Conservation (phyloP, 2,113 vertebrate genomes). For the Polypterus senegalus region DNA sequence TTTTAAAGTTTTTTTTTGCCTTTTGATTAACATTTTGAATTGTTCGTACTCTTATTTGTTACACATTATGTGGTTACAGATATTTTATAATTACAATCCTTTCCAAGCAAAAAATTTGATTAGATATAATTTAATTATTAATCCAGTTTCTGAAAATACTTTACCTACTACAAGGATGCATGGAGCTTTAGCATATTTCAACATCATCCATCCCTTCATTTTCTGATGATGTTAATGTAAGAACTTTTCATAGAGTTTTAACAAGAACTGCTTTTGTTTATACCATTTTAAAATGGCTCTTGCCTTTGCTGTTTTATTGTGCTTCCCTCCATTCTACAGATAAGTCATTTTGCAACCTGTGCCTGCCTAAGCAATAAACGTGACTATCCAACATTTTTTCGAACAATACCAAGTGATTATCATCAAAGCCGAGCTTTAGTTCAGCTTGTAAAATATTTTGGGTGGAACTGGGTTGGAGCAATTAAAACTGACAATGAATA, state of each 20-base stretch:
- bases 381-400: constrained; percentile 1
- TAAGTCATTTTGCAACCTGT: constrained; percentile 5
- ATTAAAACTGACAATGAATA: constrained; percentile 8
- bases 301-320: background rate
- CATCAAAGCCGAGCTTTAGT: background rate
- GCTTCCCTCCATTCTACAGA: background rate
- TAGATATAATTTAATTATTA: no score
- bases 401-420: constrained; percentile 6
- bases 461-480: constrained; percentile 7
- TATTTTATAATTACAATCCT: no score
- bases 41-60: no score
- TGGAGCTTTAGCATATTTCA: background rate
- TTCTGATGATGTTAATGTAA: no score
- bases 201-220: background rate
- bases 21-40: no score
- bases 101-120: no score
- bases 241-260: no score
- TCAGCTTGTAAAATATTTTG: constrained; percentile 2
- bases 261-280: background rate
- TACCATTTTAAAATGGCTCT: background rate
- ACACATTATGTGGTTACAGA: no score
- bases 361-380: background rate
- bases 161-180: background rate
- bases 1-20: no score
- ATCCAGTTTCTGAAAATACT: background rate